These are phyloP conservation scores for Enteromius viviparus DNA, from an alignment of 2,797 vertebrate genomes.

Conservation along the genomic window DNA sequence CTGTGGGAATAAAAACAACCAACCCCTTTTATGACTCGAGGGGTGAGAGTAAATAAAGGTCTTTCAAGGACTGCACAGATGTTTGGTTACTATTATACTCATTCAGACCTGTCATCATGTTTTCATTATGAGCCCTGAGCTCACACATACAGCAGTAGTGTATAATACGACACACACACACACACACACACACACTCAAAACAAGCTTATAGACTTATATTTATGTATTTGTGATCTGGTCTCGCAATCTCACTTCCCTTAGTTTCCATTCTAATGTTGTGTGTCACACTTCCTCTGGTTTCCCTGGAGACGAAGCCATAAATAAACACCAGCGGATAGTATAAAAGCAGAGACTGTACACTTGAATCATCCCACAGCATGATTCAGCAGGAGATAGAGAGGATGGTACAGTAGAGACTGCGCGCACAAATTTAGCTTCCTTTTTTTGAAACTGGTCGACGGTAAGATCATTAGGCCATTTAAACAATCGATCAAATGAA, in stretches of 20 bases:
- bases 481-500: not conserved
- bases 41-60: conserved; percentile 17
- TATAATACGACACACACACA: not conserved
- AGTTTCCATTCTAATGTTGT: conserved; percentile 42
- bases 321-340: conserved; percentile 46
- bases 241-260: conserved; percentile 13
- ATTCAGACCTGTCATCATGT: conserved; percentile 59
- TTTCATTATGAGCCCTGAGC: conserved; percentile 53
- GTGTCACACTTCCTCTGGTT: conserved; percentile 56
- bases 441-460: not conserved
- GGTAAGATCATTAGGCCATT: not conserved
- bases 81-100: conserved; percentile 46
- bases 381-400: conserved; percentile 54
- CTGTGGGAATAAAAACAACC: conserved; percentile 13
- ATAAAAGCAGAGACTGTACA: conserved; percentile 37
- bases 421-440: not conserved
- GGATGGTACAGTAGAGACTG: not conserved
- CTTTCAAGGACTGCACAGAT: conserved; percentile 25
- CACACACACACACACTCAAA: not conserved
- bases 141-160: not conserved
- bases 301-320: conserved; percentile 56
- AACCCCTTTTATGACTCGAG: conserved; percentile 16
- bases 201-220: conserved; percentile 4
- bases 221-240: conserved; percentile 3
- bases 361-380: conserved; percentile 51